A percentile compares a stretch with the other conserved stretches of the same genome.
Conservation (phyloP, 2,888 invertebrate species). For the Cheilosia variabilis region DNA sequence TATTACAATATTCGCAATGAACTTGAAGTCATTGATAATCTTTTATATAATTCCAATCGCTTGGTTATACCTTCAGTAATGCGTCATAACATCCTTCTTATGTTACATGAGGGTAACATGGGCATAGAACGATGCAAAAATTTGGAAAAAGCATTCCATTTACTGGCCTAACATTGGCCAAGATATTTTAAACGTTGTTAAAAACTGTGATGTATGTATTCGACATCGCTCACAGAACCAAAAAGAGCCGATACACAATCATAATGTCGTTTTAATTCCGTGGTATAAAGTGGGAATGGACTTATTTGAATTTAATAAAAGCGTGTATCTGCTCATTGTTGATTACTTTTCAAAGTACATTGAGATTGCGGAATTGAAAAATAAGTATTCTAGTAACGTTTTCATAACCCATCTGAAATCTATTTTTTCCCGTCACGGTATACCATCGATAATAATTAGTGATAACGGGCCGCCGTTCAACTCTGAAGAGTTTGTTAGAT, state of each 20-base stretch:
- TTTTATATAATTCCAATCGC: conserved; percentile 53
- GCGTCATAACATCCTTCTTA: conserved; percentile 74
- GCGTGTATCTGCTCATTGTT: conserved; percentile 24
- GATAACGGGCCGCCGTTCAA: too few species aligned
- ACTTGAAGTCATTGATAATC: conserved; percentile 40
- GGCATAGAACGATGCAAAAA: conserved; percentile 76
- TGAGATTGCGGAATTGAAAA: conserved; percentile 12
- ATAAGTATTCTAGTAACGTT: not conserved
- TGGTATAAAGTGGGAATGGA: conserved; percentile 39
- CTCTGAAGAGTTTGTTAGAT: not conserved
- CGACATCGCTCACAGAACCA: conserved; percentile 72
- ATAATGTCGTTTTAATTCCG: not conserved
- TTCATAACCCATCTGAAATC: conserved; percentile 10
- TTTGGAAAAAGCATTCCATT: conserved; percentile 72
- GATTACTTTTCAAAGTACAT: conserved; percentile 50
- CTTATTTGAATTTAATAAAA: conserved; percentile 1
- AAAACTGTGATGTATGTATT: conserved; percentile 49
- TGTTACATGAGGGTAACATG: conserved; percentile 76
- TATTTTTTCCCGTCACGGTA: not conserved
- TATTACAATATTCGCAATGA: conserved; percentile 58
- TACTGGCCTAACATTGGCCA: too few species aligned
- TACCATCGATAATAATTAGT: too few species aligned
- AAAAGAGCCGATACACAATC: conserved; percentile 41
- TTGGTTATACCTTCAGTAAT: conserved; percentile 73
- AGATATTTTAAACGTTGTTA: not conserved